Evolutionary conservation across 1,140 invertebrate genomes (phyloP).

Genomic region (Dendrolimus kikuchii): DNA sequence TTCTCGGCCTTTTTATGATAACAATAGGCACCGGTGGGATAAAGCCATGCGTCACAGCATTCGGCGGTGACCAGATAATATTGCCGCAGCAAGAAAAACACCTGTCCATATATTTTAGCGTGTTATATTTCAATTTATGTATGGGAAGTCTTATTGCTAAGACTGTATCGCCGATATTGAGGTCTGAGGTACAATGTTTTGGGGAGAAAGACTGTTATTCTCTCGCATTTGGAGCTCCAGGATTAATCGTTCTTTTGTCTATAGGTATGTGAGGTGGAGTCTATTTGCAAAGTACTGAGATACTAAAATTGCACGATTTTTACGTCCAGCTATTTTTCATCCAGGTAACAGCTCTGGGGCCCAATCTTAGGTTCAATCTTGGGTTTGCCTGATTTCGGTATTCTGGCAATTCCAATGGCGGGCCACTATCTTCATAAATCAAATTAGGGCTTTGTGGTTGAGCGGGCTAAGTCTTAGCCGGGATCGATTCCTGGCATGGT

Average conservation of each 20-base stretch:
- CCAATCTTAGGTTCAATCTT: too few relatives aligned
- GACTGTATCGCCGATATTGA: conserved; percentile 77
- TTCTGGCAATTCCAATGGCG: too few relatives aligned
- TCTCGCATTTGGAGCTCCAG: conserved; percentile 81
- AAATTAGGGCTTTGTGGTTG: too few relatives aligned
- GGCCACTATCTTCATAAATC: too few relatives aligned
- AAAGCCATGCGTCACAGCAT: conserved; percentile 91
- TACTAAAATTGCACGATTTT: too few relatives aligned
- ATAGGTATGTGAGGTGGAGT: conserved; percentile 54
- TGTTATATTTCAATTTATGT: conserved; percentile 81
- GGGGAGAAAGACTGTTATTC: conserved; percentile 79
- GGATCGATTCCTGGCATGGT: too few relatives aligned
- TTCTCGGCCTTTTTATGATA: conserved; percentile 76
- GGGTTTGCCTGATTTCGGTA: too few relatives aligned
- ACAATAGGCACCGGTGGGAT: conserved; percentile 89
- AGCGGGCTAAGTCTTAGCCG: too few relatives aligned
- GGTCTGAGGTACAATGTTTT: conserved; percentile 77
- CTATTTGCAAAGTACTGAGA: too few relatives aligned
- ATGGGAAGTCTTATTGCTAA: conserved; percentile 78
- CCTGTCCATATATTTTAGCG: conserved; percentile 78
- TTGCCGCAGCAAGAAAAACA: conserved; percentile 75
- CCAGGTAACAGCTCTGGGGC: too few relatives aligned
- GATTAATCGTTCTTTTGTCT: conserved; percentile 74
- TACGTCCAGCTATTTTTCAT: too few relatives aligned
- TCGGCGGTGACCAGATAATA: conserved; percentile 92